Evolutionary conservation across 2,797 vertebrate genomes (phyloP).

Genomic region (Parotocinclus haroldoi): DNA sequence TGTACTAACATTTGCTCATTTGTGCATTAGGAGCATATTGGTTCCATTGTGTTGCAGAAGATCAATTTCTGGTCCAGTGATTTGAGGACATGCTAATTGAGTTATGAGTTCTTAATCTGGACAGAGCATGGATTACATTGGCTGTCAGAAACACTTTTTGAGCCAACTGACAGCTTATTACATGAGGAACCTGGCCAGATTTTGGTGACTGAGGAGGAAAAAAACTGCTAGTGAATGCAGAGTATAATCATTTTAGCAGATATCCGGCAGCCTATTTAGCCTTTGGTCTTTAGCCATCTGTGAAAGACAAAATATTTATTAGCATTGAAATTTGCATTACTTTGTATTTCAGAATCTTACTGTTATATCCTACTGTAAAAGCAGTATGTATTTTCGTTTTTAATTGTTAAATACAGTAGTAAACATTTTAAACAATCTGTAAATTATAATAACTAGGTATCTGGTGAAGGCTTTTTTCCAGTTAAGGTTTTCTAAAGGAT

Average conservation of each 20-base stretch:
- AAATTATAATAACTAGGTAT: too few species aligned
- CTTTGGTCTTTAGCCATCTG: neutral
- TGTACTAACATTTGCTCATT: too few species aligned
- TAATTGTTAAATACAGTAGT: too few species aligned
- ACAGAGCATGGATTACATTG: constrained; percentile 30
- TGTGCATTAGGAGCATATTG: too few species aligned
- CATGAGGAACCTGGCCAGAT: constrained; percentile 32
- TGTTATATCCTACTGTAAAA: too few species aligned
- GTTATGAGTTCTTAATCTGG: constrained; percentile 36
- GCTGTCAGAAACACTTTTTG: constrained; percentile 19
- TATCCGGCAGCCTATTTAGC: neutral
- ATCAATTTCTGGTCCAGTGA: constrained; percentile 5
- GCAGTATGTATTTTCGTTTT: too few species aligned
- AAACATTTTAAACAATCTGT: too few species aligned
- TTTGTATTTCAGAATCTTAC: too few species aligned
- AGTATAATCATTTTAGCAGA: constrained; percentile 26
- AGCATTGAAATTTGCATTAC: too few species aligned
- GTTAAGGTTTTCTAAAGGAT: too few species aligned
- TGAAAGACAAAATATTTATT: too few species aligned
- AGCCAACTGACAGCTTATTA: constrained; percentile 43
- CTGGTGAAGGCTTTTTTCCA: too few species aligned
- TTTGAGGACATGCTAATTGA: constrained; percentile 27
- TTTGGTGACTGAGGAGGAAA: constrained; percentile 15
- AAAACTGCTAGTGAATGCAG: constrained; percentile 14
- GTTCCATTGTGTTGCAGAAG: constrained; percentile 13